Base-by-base conservation (phyloP, 2,113 vertebrate species). In the Megaceryle torquata region DNA sequence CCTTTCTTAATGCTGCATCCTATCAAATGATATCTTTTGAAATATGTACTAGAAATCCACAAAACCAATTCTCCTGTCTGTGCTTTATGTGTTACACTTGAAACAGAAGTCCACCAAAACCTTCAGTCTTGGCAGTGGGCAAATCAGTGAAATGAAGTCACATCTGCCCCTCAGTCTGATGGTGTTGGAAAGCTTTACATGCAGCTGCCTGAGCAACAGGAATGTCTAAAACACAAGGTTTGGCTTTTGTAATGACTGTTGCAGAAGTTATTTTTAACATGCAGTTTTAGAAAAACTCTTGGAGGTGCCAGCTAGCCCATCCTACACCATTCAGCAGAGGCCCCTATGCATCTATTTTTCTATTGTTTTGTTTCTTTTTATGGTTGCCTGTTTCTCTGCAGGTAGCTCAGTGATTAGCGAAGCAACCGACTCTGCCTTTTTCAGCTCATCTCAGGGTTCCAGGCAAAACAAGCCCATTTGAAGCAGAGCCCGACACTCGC, bases 391-490 rank as follows among this genome's bases (percentile, higher is more conserved):
- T 95, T 96, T 96, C 96, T 91, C 96, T 86, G 90, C 94, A 95
- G 95, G 93, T 97, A 97, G 74, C 83, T 91, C 89, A 86, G 65
- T 4, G 60, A 94, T 96, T 91, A 94, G 69, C 0, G 1, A 93
- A 84, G 84, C 71, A 93, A 86, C 81, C 1, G 3, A 24, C 86
- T 84, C 88, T 96, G 94, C 78, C 88, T 94, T 96, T 96, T 93
- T 87, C 94, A 88, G 94, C 75, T 96, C 90, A 53, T 88, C 92
- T 96, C 93, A 83, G 91, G 84, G 88, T 93, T 96, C 91, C 95
- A 95, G 84, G 93, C 72, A 83, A 95, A 96, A 96, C 81, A 95
- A 95, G 91, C 81, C 90, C 71, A 97, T 96, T 95, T 97, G 96
- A 96, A 96, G 93, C 96, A 0, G 60, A 96, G 94, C 96, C 96